Evolutionary conservation across 2,113 vertebrate species (phyloP).

Genomic region (Heterotis niloticus): DNA sequence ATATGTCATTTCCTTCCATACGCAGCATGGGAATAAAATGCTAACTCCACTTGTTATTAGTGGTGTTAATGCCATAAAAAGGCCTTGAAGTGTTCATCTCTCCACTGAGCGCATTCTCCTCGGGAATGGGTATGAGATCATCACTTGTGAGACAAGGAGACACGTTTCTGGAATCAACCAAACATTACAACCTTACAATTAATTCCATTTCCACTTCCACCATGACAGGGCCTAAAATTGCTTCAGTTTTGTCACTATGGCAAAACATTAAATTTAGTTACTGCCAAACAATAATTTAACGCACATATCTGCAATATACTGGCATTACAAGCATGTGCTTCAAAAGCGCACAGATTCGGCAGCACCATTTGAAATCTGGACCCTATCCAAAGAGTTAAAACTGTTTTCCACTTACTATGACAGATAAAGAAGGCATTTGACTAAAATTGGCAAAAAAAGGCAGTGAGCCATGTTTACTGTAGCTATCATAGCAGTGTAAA

Average conservation of each 20-base stretch:
- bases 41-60: neutral
- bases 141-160: neutral
- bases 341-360: neutral
- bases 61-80: neutral
- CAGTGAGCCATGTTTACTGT: conserved; percentile 1
- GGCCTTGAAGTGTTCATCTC: neutral
- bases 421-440: neutral
- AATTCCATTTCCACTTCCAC: neutral
- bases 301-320: neutral
- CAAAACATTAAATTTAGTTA: neutral
- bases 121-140: neutral
- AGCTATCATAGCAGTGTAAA: neutral
- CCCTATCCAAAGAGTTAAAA: neutral
- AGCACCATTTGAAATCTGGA: neutral
- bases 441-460: neutral
- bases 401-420: neutral
- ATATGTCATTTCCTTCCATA: conserved; percentile 27
- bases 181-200: neutral
- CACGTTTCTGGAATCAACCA: conserved; percentile 1
- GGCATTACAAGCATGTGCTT: neutral
- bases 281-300: neutral
- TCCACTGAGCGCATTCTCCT: neutral
- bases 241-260: neutral
- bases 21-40: neutral
- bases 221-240: neutral